These are phyloP conservation scores for Spongia lamella DNA, from an alignment of 37 sponge, comb jelly and placozoan species.

Conservation along the genomic window DNA sequence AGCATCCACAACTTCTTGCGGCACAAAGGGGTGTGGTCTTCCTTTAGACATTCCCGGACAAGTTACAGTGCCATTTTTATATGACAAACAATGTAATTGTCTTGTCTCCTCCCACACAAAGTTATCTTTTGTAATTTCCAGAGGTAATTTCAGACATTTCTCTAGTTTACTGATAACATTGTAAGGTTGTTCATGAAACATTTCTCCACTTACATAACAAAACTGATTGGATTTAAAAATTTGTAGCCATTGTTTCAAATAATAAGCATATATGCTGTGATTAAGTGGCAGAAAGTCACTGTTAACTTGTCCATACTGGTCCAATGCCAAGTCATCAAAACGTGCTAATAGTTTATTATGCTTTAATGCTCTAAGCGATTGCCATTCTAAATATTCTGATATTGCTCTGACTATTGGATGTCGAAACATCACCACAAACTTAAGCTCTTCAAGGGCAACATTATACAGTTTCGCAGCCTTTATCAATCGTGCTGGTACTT, in stretches of 20 bases:
- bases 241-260: conserved; percentile 69
- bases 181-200: conserved; percentile 61
- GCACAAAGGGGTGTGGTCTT: conserved; percentile 70
- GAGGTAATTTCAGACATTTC: conserved; percentile 53
- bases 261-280: conserved; percentile 62
- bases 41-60: conserved; percentile 68
- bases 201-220: conserved; percentile 81
- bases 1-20: conserved; percentile 13
- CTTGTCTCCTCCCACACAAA: conserved; percentile 51
- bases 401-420: conserved; percentile 78
- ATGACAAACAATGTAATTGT: conserved; percentile 67
- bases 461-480: not conserved
- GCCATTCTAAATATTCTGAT: conserved; percentile 90
- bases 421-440: conserved; percentile 74
- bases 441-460: conserved; percentile 14
- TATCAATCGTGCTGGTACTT: conserved; percentile 30
- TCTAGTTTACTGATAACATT: conserved; percentile 52
- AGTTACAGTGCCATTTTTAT: not conserved
- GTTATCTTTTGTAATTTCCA: conserved; percentile 40
- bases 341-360: conserved; percentile 16
- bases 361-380: not conserved
- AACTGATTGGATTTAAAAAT: conserved; percentile 54
- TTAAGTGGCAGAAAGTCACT: conserved; percentile 25
- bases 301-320: conserved; percentile 20
- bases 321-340: conserved; percentile 48